phyloP scores from a whole-genome alignment of 2,888 invertebrate genomes.

The Limnephilus lunatus region DNA sequence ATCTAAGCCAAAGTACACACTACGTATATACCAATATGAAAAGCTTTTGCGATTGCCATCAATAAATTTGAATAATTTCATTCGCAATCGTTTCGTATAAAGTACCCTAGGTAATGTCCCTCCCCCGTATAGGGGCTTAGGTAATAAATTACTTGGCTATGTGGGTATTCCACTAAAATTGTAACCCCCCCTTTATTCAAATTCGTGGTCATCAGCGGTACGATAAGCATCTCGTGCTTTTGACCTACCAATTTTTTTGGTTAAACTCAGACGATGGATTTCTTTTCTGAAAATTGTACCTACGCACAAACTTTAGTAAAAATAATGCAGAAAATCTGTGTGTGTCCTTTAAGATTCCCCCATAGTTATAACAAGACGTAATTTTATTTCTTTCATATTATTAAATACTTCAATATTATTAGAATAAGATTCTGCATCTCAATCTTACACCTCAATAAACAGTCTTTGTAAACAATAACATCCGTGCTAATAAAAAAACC shows the following conservation, averaged over 20 bases:
- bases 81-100: neutral
- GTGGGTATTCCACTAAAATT: neutral
- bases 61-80: neutral
- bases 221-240: neutral
- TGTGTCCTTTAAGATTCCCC: too few relatives aligned
- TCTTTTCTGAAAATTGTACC: neutral
- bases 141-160: neutral
- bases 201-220: neutral
- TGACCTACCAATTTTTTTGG: neutral
- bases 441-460: too few relatives aligned
- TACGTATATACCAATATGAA: neutral
- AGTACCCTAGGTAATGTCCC: neutral
- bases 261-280: neutral
- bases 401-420: too few relatives aligned
- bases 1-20: neutral
- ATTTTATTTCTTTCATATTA: too few relatives aligned
- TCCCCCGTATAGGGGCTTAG: neutral
- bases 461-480: too few relatives aligned
- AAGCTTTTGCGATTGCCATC: neutral
- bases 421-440: too few relatives aligned
- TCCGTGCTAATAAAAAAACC: too few relatives aligned
- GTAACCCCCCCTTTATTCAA: neutral
- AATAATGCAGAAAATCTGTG: too few relatives aligned
- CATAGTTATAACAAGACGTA: too few relatives aligned
- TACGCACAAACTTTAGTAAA: too few relatives aligned